Conservation (phyloP, 1,140 invertebrate genomes). For the Calephelis nemesis region DNA sequence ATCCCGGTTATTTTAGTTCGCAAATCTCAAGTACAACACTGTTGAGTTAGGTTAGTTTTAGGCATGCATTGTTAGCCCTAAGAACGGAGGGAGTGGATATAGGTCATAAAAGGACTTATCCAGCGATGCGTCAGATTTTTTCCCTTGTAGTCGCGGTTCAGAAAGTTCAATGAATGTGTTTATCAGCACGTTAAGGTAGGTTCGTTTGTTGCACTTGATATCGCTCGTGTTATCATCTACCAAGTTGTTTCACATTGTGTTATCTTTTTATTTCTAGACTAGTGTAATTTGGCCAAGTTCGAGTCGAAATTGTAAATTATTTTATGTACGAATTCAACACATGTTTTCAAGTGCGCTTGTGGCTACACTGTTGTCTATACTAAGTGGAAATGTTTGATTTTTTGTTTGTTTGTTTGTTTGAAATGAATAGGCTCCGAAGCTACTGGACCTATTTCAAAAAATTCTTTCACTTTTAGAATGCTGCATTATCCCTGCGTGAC, state of each 20-base stretch:
- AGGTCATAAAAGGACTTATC: conserved; percentile 65
- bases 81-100: conserved; percentile 67
- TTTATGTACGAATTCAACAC: too few species aligned
- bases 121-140: conserved; percentile 49
- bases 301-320: neutral
- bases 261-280: conserved; percentile 3
- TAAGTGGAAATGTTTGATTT: too few species aligned
- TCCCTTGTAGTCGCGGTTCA: conserved; percentile 16
- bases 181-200: conserved; percentile 67
- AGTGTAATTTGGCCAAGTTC: neutral
- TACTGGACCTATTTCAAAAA: too few species aligned
- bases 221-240: conserved; percentile 45
- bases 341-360: too few species aligned
- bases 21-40: conserved; percentile 51
- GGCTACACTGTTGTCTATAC: too few species aligned
- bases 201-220: conserved; percentile 57
- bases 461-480: too few species aligned
- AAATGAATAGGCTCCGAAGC: too few species aligned
- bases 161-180: conserved; percentile 27
- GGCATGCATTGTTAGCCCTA: conserved; percentile 68
- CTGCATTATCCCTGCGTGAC: too few species aligned
- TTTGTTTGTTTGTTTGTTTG: too few species aligned
- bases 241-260: conserved; percentile 5
- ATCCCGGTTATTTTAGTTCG: conserved; percentile 66
- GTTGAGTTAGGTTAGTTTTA: conserved; percentile 68